Percentiles rank a stretch among this genome's conserved stretches.
phyloP scores from a whole-genome alignment of 2,113 vertebrate genomes.

The Nyctereutes procyonoides region DNA sequence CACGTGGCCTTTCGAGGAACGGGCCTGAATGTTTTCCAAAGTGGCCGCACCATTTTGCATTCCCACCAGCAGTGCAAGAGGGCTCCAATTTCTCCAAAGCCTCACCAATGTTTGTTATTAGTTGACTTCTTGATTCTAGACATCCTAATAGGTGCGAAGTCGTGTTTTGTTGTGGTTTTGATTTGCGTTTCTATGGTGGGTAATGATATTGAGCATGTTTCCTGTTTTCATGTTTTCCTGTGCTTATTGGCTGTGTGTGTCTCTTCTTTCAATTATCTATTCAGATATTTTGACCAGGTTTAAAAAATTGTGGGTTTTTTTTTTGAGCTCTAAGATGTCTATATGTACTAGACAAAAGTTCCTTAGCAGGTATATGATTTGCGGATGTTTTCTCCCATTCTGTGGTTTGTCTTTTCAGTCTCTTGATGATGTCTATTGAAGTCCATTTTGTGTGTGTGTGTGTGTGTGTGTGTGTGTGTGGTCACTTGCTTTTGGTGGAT shows the following conservation, averaged over 20 bases:
- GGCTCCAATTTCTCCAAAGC: background rate
- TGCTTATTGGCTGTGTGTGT: background rate
- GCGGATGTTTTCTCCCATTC: background rate
- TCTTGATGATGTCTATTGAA: background rate
- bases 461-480: background rate
- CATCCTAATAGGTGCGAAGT: background rate
- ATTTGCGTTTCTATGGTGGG: background rate
- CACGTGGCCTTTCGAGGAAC: conserved; percentile 37
- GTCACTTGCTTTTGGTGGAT: background rate
- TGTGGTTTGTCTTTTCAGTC: background rate
- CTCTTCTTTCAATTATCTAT: background rate
- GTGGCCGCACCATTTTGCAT: background rate
- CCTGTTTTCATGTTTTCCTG: background rate
- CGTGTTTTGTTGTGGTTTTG: background rate
- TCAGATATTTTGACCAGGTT: background rate
- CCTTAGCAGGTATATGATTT: background rate
- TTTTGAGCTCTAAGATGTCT: conserved; percentile 22
- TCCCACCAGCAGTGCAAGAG: background rate
- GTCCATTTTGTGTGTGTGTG: too few relatives aligned
- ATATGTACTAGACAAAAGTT: background rate
- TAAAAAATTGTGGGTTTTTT: background rate
- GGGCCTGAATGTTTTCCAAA: background rate
- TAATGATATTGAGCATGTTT: background rate
- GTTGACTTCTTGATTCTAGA: conserved; percentile 15
- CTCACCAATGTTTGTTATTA: background rate